Evolutionary conservation across 2,797 vertebrate species (phyloP).

Genomic region (Dendrocincla fuliginosa): DNA sequence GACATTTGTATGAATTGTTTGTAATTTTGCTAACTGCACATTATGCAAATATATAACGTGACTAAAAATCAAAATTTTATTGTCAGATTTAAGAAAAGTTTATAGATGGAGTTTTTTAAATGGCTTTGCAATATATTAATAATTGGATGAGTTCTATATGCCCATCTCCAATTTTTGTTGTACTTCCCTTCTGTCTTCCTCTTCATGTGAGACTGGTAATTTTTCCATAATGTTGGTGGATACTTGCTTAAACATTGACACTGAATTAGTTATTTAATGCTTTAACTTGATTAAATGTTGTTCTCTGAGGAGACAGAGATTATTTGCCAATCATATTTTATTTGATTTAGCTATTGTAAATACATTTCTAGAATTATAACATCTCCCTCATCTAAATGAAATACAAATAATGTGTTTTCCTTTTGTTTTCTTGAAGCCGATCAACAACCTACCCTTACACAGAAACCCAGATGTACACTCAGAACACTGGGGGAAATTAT

Average conservation of each 20-base stretch:
- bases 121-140: not conserved
- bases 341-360: not conserved
- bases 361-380: not conserved
- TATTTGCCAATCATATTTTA: not conserved
- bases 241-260: not conserved
- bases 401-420: slow-evolving; percentile 43
- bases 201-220: not conserved
- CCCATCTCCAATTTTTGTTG: not conserved
- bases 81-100: not conserved
- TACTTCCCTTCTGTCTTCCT: not conserved
- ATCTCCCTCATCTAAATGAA: not conserved
- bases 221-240: not conserved
- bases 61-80: not conserved
- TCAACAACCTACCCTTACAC: slow-evolving; percentile 85
- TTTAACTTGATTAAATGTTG: not conserved
- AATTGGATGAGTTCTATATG: not conserved
- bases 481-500: slow-evolving; percentile 85
- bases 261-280: not conserved
- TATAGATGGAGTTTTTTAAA: not conserved
- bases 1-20: not conserved
- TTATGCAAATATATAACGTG: not conserved
- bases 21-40: not conserved
- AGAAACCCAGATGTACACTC: slow-evolving; percentile 86
- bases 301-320: not conserved
- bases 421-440: slow-evolving; percentile 76